Conservation (phyloP, 2,888 invertebrate genomes). For the Plebejus melissa region DNA sequence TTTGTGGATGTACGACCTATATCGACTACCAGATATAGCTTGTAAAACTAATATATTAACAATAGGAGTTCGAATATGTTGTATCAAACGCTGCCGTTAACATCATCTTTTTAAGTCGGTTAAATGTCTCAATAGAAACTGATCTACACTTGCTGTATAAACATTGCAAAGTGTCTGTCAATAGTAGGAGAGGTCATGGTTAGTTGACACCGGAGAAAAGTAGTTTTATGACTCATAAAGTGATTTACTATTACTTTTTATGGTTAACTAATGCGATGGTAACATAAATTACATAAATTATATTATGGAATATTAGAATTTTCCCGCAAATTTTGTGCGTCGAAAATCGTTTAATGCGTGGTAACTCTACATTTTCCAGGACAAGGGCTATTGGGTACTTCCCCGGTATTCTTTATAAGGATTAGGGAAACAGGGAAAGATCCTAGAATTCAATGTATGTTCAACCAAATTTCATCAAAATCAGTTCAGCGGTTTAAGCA, state of each 20-base stretch:
- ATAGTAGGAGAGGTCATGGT: constrained; percentile 29
- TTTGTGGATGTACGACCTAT: neutral
- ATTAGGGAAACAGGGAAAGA: too few species aligned
- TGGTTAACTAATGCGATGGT: neutral
- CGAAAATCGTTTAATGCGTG: neutral
- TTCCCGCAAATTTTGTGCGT: neutral
- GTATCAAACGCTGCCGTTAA: too few species aligned
- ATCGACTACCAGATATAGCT: constrained; percentile 40
- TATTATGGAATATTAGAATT: neutral
- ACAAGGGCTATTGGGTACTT: neutral
- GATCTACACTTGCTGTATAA: constrained; percentile 28
- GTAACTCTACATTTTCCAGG: neutral
- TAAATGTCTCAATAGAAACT: constrained; percentile 24
- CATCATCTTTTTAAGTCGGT: too few species aligned
- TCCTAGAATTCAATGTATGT: neutral
- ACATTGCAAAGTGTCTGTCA: neutral
- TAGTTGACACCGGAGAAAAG: neutral
- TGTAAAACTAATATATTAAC: constrained; percentile 44
- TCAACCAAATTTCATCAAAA: neutral
- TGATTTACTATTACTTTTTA: constrained; percentile 10
- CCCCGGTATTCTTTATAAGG: too few species aligned
- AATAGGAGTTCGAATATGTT: constrained; percentile 36
- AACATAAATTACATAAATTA: neutral
- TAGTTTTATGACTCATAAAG: neutral
- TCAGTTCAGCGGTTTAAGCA: neutral